Evolutionary conservation across 2,888 invertebrate genomes (phyloP).

Genomic region (Drosophila meridionalis): DNA sequence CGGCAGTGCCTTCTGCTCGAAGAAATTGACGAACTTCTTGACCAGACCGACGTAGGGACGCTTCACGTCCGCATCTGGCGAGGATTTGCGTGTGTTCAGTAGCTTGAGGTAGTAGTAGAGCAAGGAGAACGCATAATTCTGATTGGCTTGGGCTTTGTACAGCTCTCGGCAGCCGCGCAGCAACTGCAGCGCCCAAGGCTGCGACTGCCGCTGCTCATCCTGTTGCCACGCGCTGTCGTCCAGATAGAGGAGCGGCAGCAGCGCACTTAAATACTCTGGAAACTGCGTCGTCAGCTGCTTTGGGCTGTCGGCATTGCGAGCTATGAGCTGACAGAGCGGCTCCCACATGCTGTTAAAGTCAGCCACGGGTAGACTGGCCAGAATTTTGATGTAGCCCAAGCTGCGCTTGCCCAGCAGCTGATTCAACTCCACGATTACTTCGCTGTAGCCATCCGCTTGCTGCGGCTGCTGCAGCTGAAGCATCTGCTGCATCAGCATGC

Average conservation of each 20-base stretch:
- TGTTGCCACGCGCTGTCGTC: conserved; percentile 58
- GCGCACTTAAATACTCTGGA: conserved; percentile 58
- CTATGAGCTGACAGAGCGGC: conserved; percentile 51
- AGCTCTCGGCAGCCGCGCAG: conserved; percentile 69
- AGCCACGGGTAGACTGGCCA: conserved; percentile 49
- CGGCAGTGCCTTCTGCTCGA: conserved; percentile 49
- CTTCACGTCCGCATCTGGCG: conserved; percentile 46
- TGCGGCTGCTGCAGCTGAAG: conserved; percentile 35
- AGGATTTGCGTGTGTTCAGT: conserved; percentile 45
- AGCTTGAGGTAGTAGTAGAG: conserved; percentile 79
- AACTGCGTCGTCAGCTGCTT: conserved; percentile 47
- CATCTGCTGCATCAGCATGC: conserved; percentile 63
- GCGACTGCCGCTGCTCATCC: conserved; percentile 36
- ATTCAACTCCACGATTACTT: conserved; percentile 58
- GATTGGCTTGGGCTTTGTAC: conserved; percentile 55
- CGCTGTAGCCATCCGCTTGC: conserved; percentile 28
- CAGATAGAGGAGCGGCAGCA: conserved; percentile 55
- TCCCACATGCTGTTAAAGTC: conserved; percentile 37
- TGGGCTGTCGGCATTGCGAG: not conserved
- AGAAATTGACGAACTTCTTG: conserved; percentile 68
- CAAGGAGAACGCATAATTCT: conserved; percentile 62
- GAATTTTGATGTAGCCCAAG: conserved; percentile 40
- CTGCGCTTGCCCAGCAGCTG: conserved; percentile 53
- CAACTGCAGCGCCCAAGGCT: conserved; percentile 57
- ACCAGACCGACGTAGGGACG: conserved; percentile 57